Percentiles rank a stretch among this genome's conserved stretches.
phyloP scores from a whole-genome alignment of 2,113 vertebrate species.

The Bambusicola thoracicus region DNA sequence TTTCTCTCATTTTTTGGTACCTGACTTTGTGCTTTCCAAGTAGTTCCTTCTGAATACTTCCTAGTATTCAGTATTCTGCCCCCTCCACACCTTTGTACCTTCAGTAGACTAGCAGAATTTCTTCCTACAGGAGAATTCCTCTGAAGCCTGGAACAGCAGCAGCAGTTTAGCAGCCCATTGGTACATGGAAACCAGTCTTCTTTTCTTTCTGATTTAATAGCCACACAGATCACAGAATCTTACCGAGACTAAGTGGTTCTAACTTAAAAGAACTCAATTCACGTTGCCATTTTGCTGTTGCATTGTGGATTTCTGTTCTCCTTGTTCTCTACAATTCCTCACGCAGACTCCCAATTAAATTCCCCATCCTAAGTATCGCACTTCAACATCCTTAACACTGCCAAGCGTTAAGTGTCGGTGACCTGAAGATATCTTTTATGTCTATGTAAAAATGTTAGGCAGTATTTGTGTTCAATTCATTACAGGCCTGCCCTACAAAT shows the following conservation, averaged over 20 bases:
- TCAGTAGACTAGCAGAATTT: not conserved
- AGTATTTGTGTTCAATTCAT: not conserved
- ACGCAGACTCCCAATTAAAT: not conserved
- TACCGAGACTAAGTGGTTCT: too few species aligned
- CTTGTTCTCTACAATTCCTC: too few species aligned
- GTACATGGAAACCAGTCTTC: not conserved
- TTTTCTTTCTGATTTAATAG: not conserved
- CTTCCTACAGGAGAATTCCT: not conserved
- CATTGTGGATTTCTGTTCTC: too few species aligned
- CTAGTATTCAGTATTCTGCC: too few species aligned
- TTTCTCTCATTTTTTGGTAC: too few species aligned
- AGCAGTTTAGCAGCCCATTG: not conserved
- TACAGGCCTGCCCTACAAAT: conserved; percentile 93
- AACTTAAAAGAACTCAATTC: too few species aligned
- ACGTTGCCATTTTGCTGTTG: too few species aligned
- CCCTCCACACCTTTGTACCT: not conserved
- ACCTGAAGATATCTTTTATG: not conserved
- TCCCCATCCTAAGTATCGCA: not conserved
- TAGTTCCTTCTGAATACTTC: not conserved
- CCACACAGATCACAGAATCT: too few species aligned
- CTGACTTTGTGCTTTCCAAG: not conserved
- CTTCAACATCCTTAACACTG: not conserved
- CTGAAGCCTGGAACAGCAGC: not conserved
- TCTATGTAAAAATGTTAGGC: not conserved
- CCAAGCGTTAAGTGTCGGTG: not conserved